Conservation (phyloP, 92 coral and sea anemone species). For the Epizoanthus scotinus region DNA sequence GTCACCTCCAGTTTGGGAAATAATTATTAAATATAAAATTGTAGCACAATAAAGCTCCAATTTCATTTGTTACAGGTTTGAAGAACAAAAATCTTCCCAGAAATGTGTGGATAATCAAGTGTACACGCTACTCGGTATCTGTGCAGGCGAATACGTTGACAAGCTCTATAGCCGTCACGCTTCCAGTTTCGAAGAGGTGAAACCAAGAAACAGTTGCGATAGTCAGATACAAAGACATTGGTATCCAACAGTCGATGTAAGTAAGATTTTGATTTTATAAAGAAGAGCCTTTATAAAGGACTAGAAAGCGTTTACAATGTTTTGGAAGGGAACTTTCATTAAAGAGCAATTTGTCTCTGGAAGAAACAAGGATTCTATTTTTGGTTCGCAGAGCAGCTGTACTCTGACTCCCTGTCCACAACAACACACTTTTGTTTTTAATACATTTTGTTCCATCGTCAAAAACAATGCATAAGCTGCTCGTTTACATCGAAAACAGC, state of each 20-base stretch:
- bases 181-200: not conserved
- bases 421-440: no score
- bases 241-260: not conserved
- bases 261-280: not conserved
- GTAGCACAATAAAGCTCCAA: not conserved
- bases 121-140: not conserved
- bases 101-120: not conserved
- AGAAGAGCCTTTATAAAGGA: no score
- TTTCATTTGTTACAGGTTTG: not conserved
- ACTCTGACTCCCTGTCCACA: no score
- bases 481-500: no score
- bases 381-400: no score
- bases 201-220: not conserved
- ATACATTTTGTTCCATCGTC: no score
- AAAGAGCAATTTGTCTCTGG: no score
- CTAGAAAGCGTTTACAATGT: no score
- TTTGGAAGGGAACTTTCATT: no score
- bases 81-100: conserved; percentile 2
- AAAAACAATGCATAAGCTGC: no score
- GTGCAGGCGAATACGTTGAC: not conserved
- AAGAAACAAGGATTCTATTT: no score
- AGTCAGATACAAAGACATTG: not conserved
- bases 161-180: not conserved
- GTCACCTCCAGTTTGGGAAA: no score
- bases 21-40: not conserved